phyloP scores from a whole-genome alignment of 2,888 invertebrate genomes.

The Meganola albula region DNA sequence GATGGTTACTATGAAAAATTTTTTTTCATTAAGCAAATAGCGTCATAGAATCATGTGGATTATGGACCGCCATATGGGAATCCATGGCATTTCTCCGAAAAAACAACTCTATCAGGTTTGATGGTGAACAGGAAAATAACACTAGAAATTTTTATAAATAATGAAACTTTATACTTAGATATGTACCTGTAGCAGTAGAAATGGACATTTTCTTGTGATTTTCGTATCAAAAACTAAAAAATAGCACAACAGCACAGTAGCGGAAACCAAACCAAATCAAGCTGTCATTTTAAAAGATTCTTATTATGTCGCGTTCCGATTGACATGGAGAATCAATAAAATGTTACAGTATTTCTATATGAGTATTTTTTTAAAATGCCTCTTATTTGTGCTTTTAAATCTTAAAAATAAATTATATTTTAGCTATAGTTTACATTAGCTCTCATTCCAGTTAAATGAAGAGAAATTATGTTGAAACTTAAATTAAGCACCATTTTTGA shows the following conservation, averaged over 20 bases:
- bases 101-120: conserved; percentile 63
- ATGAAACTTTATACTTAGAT: conserved; percentile 32
- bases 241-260: conserved; percentile 76
- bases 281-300: conserved; percentile 73
- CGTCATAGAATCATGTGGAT: conserved; percentile 75
- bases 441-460: no score
- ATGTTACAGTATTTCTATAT: no score
- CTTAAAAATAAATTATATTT: no score
- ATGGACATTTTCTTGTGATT: conserved; percentile 68
- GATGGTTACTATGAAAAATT: conserved; percentile 36
- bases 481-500: no score
- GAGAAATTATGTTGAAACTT: no score
- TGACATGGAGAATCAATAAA: no score
- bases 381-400: no score
- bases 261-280: conserved; percentile 78
- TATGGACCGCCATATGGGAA: conserved; percentile 77
- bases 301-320: conserved; percentile 48
- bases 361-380: no score
- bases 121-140: conserved; percentile 42
- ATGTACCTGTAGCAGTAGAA: conserved; percentile 72
- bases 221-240: conserved; percentile 67
- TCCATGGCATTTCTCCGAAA: conserved; percentile 76
- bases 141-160: conserved; percentile 30
- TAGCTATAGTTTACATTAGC: no score
- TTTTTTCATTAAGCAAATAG: conserved; percentile 50